Conservation (phyloP, 2,888 invertebrate genomes). For the Calliopum simillimum region DNA sequence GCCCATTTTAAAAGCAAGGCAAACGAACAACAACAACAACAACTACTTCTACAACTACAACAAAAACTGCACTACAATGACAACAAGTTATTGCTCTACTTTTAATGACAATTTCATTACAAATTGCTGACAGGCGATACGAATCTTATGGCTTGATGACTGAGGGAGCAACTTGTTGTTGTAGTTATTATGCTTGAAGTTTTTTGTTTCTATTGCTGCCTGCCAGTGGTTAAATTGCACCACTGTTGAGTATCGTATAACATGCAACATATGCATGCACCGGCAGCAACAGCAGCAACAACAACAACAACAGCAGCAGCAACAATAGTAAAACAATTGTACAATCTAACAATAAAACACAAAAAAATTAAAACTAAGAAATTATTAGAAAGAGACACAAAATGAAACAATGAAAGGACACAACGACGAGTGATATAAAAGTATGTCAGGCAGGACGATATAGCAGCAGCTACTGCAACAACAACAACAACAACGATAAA, state of each 20-base stretch:
- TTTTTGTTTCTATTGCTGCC: neutral
- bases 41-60: too few species aligned
- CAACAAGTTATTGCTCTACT: neutral
- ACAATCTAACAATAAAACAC: too few species aligned
- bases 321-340: constrained; percentile 6
- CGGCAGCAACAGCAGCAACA: constrained; percentile 1
- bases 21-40: neutral
- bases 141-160: constrained; percentile 24
- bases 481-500: constrained; percentile 5
- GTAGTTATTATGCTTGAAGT: neutral
- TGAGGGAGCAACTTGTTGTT: constrained; percentile 23
- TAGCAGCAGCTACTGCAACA: neutral
- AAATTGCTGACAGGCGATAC: constrained; percentile 18
- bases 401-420: too few species aligned
- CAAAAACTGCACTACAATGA: constrained; percentile 8
- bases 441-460: too few species aligned
- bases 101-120: constrained; percentile 24
- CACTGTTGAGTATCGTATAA: constrained; percentile 22
- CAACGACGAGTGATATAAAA: too few species aligned
- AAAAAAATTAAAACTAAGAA: too few species aligned
- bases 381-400: too few species aligned
- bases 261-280: constrained; percentile 24
- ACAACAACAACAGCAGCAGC: neutral
- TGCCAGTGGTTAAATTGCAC: neutral
- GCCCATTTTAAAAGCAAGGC: neutral